phyloP scores from a whole-genome alignment of 37 sponge, comb jelly and placozoan species.

The Aplysina aerophoba region DNA sequence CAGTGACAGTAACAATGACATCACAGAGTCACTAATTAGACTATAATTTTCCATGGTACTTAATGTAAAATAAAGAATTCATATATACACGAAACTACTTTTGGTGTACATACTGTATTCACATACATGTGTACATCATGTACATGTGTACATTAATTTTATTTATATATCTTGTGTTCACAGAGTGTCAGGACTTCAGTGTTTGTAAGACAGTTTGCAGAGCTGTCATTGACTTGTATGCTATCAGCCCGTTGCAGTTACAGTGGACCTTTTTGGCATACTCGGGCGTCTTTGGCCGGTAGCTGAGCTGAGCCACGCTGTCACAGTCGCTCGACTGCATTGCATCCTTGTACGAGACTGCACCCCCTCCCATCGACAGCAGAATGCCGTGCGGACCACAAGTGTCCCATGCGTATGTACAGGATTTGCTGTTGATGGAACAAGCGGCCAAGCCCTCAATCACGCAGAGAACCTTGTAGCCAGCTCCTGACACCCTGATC shows the following conservation, averaged over 20 bases:
- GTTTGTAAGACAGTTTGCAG: neutral
- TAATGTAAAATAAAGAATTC: no score
- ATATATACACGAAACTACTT: no score
- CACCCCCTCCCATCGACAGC: conserved; percentile 51
- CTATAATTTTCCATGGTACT: no score
- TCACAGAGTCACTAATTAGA: no score
- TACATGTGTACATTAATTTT: no score
- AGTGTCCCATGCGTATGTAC: conserved; percentile 77
- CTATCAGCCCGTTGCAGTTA: neutral
- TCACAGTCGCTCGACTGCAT: neutral
- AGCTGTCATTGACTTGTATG: neutral
- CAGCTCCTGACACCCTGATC: conserved; percentile 41
- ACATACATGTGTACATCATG: no score
- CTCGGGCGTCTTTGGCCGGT: neutral
- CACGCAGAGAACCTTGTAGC: conserved; percentile 66
- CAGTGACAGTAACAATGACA: no score
- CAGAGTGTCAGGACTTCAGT: neutral
- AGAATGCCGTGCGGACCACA: conserved; percentile 81
- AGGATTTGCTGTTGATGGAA: conserved; percentile 26
- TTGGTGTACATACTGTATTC: no score
- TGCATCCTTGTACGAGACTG: neutral
- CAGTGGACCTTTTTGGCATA: neutral
- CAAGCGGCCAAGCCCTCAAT: conserved; percentile 39
- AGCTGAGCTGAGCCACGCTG: neutral
- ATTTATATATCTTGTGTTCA: no score